Base-by-base conservation (phyloP, 2,113 vertebrate genomes). In the Sturnira hondurensis region DNA sequence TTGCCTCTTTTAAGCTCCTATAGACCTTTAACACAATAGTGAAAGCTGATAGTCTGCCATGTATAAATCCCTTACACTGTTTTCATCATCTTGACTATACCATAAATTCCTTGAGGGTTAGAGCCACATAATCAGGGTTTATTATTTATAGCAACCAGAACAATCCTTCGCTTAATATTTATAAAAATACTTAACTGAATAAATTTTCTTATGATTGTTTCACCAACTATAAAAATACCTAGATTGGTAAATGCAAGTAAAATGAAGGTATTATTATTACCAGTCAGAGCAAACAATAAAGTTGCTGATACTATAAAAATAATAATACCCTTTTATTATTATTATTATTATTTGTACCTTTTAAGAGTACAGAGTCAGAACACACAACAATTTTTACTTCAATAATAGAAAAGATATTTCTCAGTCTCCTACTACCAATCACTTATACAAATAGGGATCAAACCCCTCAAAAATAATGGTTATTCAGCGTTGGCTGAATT, bases 361-460 rank as follows among this genome's bases (percentile, higher is more conserved):
- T 96, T 91, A 89, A 85, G 24, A 95, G 50, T 67, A 93, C 20
- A 76, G 45, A 68, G 86, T 94, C 7, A 70, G 20, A 96, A 80
- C 16, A 76, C 95, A 36, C 28, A 96, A n/a, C 41, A 92, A 86
- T 73, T 92, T 95, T 97, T 61, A 93, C 20, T 83, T 78, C 26
- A 65, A 54, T 54, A 43, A 94, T 70, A n/a, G 73, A 68, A 91
- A 97, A 76, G 4, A 26, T 47, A 78, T 24, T 88, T 93, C 17
- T 89, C 28, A 74, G 61, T 77, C 9, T 93, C 47, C 41, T 77
- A 45, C 1, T 90, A 70, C 17, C 36, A 73, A 93, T 1, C 22
- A 36, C 24, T 65, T 67, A 67, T 15, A 96, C 54, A 43, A 90
- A 82, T 2, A 91, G 36, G 13, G 4, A 61, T 73, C 90, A 90